These are phyloP conservation scores for Synergus laeviventris DNA, from an alignment of 2,888 invertebrate genomes.

Conservation along the genomic window DNA sequence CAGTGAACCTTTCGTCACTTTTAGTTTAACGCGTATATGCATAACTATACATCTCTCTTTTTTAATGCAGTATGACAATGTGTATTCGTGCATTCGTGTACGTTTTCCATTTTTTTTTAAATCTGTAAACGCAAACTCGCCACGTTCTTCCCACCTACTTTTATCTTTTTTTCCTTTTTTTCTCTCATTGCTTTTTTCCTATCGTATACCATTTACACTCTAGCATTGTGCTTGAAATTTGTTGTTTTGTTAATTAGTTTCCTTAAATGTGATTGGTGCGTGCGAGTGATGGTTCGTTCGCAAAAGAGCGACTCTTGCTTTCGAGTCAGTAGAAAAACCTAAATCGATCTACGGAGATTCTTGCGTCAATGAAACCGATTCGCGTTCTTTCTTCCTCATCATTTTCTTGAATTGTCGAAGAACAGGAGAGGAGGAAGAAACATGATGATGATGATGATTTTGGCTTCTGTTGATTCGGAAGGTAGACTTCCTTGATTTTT, in stretches of 20 bases:
- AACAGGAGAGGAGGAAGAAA: constrained; percentile 3
- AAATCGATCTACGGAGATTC: constrained; percentile 49
- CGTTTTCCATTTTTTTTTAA: background rate
- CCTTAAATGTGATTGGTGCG: constrained; percentile 40
- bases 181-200: background rate
- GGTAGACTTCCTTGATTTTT: constrained; percentile 41
- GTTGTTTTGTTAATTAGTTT: constrained; percentile 36
- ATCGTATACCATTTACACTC: constrained; percentile 39
- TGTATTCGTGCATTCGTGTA: background rate
- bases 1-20: constrained; percentile 4
- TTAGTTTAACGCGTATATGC: constrained; percentile 27
- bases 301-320: constrained; percentile 42
- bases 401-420: constrained; percentile 11
- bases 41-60: constrained; percentile 4
- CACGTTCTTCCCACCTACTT: constrained; percentile 21
- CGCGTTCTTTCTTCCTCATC: constrained; percentile 43
- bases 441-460: constrained; percentile 46
- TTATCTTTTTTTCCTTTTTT: constrained; percentile 42
- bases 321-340: constrained; percentile 56
- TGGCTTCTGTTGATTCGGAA: constrained; percentile 50
- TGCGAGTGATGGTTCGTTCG: constrained; percentile 37
- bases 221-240: constrained; percentile 41
- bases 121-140: background rate
- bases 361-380: constrained; percentile 32
- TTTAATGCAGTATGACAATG: constrained; percentile 16